phyloP scores from a whole-genome alignment of 2,888 invertebrate genomes.

The Tachina grossa region DNA sequence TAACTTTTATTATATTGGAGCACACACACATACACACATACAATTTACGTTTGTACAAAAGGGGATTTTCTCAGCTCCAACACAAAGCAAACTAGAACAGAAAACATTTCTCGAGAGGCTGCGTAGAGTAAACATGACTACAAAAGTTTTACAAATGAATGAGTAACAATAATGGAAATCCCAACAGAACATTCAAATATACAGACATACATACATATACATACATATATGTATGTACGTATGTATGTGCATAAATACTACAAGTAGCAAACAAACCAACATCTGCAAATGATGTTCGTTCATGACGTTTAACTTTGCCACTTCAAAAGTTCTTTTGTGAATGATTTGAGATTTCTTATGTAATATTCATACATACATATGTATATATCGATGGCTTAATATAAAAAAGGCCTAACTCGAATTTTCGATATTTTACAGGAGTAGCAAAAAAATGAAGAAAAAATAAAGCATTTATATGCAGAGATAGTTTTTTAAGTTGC shows the following conservation, averaged over 20 bases:
- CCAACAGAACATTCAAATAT: neutral
- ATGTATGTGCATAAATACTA: neutral
- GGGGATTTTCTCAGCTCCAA: slow-evolving; percentile 64
- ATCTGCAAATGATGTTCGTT: slow-evolving; percentile 42
- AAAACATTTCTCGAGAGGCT: slow-evolving; percentile 34
- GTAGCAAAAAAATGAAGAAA: too few relatives aligned
- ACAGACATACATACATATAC: neutral
- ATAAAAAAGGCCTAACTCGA: too few relatives aligned
- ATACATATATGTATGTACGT: neutral
- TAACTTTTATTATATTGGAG: slow-evolving; percentile 50
- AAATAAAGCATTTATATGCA: too few relatives aligned
- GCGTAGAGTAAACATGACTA: slow-evolving; percentile 43
- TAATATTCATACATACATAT: neutral
- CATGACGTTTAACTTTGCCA: slow-evolving; percentile 65
- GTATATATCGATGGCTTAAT: too few relatives aligned
- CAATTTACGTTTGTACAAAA: neutral
- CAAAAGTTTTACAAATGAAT: slow-evolving; percentile 21
- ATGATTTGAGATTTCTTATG: slow-evolving; percentile 37
- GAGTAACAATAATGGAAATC: slow-evolving; percentile 37
- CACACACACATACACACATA: neutral
- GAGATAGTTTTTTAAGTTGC: too few relatives aligned
- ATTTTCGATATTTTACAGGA: too few relatives aligned
- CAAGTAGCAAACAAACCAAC: neutral
- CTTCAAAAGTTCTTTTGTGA: slow-evolving; percentile 52
- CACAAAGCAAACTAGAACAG: slow-evolving; percentile 33